A percentile compares a stretch with the other conserved stretches of the same genome.
Evolutionary conservation across 2,888 invertebrate genomes (phyloP).

Genomic region (Scaptomyza reducta): DNA sequence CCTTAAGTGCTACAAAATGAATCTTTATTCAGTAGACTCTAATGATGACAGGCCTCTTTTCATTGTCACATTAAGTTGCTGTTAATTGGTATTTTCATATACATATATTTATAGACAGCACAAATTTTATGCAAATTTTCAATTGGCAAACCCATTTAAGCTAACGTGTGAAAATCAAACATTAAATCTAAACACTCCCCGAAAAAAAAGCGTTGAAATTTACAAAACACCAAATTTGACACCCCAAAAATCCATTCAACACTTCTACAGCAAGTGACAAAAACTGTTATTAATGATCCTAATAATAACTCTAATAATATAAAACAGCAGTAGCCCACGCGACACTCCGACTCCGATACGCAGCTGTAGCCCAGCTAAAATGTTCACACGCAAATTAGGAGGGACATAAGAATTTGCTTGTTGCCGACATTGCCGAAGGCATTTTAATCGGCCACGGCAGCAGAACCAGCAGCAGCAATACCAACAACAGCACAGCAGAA

Average conservation of each 20-base stretch:
- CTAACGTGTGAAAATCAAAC: constrained; percentile 73
- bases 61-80: constrained; percentile 8
- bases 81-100: constrained; percentile 14
- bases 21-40: constrained; percentile 6
- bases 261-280: constrained; percentile 67
- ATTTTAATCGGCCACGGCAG: constrained; percentile 62
- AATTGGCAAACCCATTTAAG: constrained; percentile 71
- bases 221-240: constrained; percentile 70
- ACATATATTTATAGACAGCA: constrained; percentile 20
- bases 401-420: constrained; percentile 75
- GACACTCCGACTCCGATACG: constrained; percentile 18
- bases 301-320: constrained; percentile 77
- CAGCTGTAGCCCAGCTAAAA: constrained; percentile 37
- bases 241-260: constrained; percentile 54
- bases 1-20: not conserved
- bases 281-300: constrained; percentile 74
- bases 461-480: constrained; percentile 11
- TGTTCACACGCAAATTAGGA: constrained; percentile 82
- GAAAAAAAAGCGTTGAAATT: constrained; percentile 42
- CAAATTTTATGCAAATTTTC: constrained; percentile 56
- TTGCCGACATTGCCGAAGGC: constrained; percentile 53
- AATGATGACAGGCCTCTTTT: constrained; percentile 8
- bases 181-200: constrained; percentile 49
- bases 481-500: not conserved
- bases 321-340: constrained; percentile 72